phyloP scores from a whole-genome alignment of 2,797 vertebrate species.

The Sparidentex hasta region DNA sequence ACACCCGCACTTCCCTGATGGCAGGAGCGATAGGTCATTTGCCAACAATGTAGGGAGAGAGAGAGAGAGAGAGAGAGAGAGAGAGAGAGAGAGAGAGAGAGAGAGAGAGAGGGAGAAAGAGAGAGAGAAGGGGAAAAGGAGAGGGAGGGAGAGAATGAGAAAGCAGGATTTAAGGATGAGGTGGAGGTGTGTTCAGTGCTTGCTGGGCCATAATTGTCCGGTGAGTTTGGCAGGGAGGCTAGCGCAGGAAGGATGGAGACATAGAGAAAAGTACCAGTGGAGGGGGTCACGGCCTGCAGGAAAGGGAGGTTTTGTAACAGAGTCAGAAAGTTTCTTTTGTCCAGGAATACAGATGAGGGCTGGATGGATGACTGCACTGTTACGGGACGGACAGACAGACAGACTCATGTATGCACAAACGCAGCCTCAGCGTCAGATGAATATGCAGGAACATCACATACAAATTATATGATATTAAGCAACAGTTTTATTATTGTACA shows the following conservation, averaged over 20 bases:
- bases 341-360: slow-evolving; percentile 72
- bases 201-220: slow-evolving; percentile 55
- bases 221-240: slow-evolving; percentile 30
- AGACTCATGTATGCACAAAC: slow-evolving; percentile 13
- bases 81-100: too few relatives aligned
- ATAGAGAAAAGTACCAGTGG: slow-evolving; percentile 19
- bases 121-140: slow-evolving; percentile 11
- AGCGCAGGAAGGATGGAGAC: slow-evolving; percentile 25
- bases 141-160: slow-evolving; percentile 13
- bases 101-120: slow-evolving; percentile 20
- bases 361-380: slow-evolving; percentile 43
- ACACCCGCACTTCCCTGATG: slow-evolving; percentile 69
- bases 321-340: slow-evolving; percentile 67
- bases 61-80: slow-evolving; percentile 6
- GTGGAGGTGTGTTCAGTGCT: slow-evolving; percentile 33
- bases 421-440: neutral
- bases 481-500: too few relatives aligned
- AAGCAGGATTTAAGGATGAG: slow-evolving; percentile 51
- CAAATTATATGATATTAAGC: neutral
- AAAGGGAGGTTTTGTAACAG: slow-evolving; percentile 55
- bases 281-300: slow-evolving; percentile 49
- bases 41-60: slow-evolving; percentile 56
- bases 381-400: slow-evolving; percentile 32
- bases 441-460: slow-evolving; percentile 2
- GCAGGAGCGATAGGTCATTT: slow-evolving; percentile 73